Evolutionary conservation across 2,113 vertebrate genomes (phyloP), one percentile per base, ranked within the genome.

Genomic region (Mus pahari): DNA sequence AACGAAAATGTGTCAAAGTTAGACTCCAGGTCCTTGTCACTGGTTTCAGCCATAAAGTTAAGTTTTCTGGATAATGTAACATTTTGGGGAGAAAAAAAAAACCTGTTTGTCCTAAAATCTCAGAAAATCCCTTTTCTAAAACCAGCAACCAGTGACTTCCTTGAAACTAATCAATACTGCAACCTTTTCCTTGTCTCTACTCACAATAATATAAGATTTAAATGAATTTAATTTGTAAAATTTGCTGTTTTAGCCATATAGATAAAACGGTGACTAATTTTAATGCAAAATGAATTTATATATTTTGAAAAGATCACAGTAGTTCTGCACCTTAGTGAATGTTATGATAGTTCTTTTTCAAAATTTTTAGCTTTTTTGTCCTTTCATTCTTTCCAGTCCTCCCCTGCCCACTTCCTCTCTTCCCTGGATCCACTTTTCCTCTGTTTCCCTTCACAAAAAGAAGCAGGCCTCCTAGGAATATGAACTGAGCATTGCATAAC

Each of bases 221-320:
- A 82, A 66, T 96, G 19, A 39, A 50, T 93, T 95, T 89, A 75
- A 53, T 66, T 53, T 87, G 96, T 20, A 31, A 55, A 78, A 62
- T 75, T 70, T 91, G 28, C 20, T 84, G 42, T 20, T 24, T 86
- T 86, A 86, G 71, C 39, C 31, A n/a, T 83, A 39, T 28, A 62
- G n/a, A 20, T 79, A 28, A 53, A 79, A 53, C 4, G 8, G 55
- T 62, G n/a, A 31, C 39, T 42, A 62, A 64, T 66, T 64, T 64
- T 45, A 64, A 64, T 84, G 13, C 26, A 48, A 31, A 75, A 45
- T 84, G 0, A 68, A 66, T 58, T 24, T 79, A n/a, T 74, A 64
- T 62, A 68, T 90, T 92, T 92, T 64, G 13, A 77, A 82, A 97
- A 82, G n/a, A 83, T 82, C n/a, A 70, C 6, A 90, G n/a, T 77